phyloP scores from a whole-genome alignment of 2,797 vertebrate genomes.

The Okamejei kenojei region DNA sequence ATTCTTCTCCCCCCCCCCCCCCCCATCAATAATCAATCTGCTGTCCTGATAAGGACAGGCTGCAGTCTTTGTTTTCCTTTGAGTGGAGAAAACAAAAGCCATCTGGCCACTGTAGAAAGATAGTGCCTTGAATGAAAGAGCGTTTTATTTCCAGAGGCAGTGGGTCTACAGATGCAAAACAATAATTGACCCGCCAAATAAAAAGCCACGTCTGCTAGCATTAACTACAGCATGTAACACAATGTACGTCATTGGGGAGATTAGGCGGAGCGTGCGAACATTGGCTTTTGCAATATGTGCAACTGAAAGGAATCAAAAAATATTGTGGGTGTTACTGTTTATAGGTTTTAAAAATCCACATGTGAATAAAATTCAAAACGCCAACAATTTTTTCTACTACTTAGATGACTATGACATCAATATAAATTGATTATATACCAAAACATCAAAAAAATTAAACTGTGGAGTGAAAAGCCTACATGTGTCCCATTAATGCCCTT shows the following conservation, averaged over 20 bases:
- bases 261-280: not conserved
- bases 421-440: no score
- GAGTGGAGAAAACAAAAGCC: not conserved
- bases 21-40: not conserved
- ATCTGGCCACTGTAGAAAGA: constrained; percentile 15
- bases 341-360: not conserved
- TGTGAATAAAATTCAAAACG: not conserved
- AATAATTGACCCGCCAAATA: not conserved
- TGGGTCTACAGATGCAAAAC: not conserved
- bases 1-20: no score
- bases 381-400: not conserved
- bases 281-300: constrained; percentile 3
- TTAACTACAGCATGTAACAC: not conserved
- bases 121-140: not conserved
- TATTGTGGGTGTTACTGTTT: not conserved
- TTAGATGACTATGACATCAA: not conserved
- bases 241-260: not conserved
- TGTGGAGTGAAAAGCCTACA: not conserved
- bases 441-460: not conserved
- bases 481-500: not conserved
- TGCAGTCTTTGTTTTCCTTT: constrained; percentile 5
- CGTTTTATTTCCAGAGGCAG: not conserved
- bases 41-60: constrained; percentile 20
- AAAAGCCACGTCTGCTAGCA: constrained; percentile 11
- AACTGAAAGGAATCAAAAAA: constrained; percentile 1